phyloP scores from a whole-genome alignment of 1,140 invertebrate genomes.

The Leptestheria dahalacensis region DNA sequence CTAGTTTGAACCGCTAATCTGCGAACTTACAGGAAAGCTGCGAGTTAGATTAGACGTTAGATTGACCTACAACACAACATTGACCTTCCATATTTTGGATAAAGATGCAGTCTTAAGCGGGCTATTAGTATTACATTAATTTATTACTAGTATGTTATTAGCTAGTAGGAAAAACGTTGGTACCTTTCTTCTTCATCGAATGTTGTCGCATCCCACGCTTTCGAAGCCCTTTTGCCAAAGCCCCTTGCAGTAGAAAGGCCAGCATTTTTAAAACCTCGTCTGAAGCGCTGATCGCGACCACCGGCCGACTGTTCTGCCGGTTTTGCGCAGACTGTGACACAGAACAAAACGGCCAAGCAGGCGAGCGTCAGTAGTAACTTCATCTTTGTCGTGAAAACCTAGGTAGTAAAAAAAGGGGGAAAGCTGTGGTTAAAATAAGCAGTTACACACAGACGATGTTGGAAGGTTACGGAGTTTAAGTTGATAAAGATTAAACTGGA shows the following conservation, averaged over 20 bases:
- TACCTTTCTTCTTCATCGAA: not conserved
- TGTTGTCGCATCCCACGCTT: too few species aligned
- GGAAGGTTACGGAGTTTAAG: too few species aligned
- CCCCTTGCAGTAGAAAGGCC: constrained; percentile 5
- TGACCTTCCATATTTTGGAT: not conserved
- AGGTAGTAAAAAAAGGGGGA: too few species aligned
- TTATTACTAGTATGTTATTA: not conserved
- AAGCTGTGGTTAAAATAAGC: too few species aligned
- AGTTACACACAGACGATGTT: too few species aligned
- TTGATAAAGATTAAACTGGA: too few species aligned
- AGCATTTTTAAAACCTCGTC: constrained; percentile 6
- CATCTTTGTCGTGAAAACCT: too few species aligned
- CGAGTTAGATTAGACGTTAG: not conserved
- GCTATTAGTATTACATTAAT: not conserved
- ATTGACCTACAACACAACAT: not conserved
- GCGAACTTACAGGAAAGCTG: not conserved
- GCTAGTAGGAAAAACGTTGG: not conserved
- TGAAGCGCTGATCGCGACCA: not conserved
- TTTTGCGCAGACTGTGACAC: not conserved
- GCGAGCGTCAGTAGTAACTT: not conserved
- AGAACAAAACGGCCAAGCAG: not conserved
- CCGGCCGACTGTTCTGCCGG: not conserved
- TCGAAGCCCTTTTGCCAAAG: constrained; percentile 3
- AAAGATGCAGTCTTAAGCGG: not conserved
- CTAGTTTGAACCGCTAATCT: not conserved